Percentiles rank a stretch among this genome's conserved stretches.
phyloP scores from a whole-genome alignment of 2,888 invertebrate genomes.

The Drosophila cyrtoloma region DNA sequence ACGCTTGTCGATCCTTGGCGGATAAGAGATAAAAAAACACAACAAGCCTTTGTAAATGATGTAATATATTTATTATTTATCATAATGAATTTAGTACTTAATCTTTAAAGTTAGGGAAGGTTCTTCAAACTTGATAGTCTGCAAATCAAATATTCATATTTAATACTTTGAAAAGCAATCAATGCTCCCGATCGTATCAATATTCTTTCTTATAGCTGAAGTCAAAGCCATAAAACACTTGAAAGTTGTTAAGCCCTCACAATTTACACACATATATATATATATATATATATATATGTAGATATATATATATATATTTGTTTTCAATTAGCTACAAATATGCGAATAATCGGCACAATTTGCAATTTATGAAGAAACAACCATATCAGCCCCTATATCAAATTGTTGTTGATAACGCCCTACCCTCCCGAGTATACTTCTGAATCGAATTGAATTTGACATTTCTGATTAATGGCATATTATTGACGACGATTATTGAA shows the following conservation, averaged over 20 bases:
- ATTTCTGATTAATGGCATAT: constrained; percentile 36
- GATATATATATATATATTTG: neutral
- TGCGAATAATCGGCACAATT: neutral
- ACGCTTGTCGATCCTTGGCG: constrained; percentile 35
- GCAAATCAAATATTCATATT: neutral
- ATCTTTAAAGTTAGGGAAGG: neutral
- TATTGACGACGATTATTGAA: constrained; percentile 31
- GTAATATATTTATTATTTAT: constrained; percentile 4
- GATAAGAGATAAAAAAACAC: constrained; percentile 9
- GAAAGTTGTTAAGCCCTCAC: neutral
- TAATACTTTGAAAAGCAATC: neutral
- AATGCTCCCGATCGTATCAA: neutral
- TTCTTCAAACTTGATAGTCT: neutral
- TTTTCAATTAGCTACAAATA: neutral
- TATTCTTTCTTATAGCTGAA: neutral
- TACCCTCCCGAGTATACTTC: neutral
- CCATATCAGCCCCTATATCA: neutral
- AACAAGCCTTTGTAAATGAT: constrained; percentile 23
- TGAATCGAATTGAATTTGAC: constrained; percentile 16
- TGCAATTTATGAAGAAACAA: neutral
- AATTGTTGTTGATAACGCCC: neutral
- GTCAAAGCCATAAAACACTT: neutral
- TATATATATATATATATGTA: neutral
- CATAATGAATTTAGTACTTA: neutral
- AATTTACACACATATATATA: neutral